A percentile compares a stretch with the other conserved stretches of the same genome.
These are phyloP conservation scores for Procapra przewalskii DNA, from an alignment of 2,113 vertebrate species.

Conservation along the genomic window DNA sequence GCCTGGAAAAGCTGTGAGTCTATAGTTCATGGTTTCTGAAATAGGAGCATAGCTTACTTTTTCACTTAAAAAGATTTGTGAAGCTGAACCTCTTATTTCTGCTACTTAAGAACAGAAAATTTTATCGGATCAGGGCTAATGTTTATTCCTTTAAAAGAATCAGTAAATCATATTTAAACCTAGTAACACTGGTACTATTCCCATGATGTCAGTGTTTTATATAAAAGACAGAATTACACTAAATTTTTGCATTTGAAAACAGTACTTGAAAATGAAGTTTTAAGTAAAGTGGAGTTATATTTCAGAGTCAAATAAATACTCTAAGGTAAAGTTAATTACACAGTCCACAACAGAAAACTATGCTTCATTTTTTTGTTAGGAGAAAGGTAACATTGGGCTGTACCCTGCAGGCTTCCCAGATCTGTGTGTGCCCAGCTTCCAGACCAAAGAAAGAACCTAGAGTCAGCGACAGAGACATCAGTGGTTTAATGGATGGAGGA, in stretches of 20 bases:
- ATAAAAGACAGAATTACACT: neutral
- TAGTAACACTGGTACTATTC: neutral
- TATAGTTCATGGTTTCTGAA: constrained; percentile 43
- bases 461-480: neutral
- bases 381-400: neutral
- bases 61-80: constrained; percentile 24
- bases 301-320: neutral
- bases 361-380: neutral
- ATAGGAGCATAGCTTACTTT: constrained; percentile 7
- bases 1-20: neutral
- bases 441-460: neutral
- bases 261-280: neutral
- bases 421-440: neutral
- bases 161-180: constrained; percentile 10
- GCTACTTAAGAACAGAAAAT: neutral
- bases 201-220: neutral
- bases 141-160: neutral
- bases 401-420: neutral
- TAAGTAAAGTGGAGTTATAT: neutral
- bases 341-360: neutral
- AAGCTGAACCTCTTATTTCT: constrained; percentile 4
- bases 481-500: neutral
- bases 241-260: constrained; percentile 25
- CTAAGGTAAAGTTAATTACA: neutral
- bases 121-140: neutral